Evolutionary conservation across 2,888 invertebrate genomes (phyloP), one percentile per base, ranked within the genome.

Genomic region (Cerceris ruficornis): DNA sequence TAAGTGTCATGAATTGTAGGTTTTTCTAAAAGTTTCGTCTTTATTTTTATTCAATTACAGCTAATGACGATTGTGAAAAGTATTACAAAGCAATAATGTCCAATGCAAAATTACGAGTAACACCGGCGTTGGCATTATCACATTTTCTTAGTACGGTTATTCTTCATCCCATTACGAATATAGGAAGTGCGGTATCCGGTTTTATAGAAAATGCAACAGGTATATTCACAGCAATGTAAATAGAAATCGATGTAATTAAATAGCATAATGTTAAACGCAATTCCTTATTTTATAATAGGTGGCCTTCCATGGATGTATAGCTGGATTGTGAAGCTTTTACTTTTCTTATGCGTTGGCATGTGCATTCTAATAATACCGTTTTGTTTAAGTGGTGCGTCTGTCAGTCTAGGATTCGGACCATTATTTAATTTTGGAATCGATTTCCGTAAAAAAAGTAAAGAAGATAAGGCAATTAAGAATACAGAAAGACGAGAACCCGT

Each of bases 61-160:
- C 71, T 54, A 80, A 61, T 4, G 85, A 88, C 0, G 83, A 88
- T 15, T 92, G 92, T 68, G 78, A 86, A 50, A 84, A 89, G 69
- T 90, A 91, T 71, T 86, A 84, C 60, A 80, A 88, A 81, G 82
- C 87, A 5, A 68, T 79, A n/a, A 87, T 89, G 85, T 71, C 81
- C 11, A 87, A 89, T 73, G 87, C 90, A 28, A 83, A 82, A 15
- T 75, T 89, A 14, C 77, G 88, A 84, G 87, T 92, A 14, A 91
- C 91, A 60, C 91, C 92, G n/a, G 78, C 82, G 1, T 62, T 82
- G 65, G 92, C 83, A 28, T 74, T 92, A 55, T 80, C 88, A 6
- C 85, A 90, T 15, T 85, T 91, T 79, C 42, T 86, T 0, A 77
- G 83, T 28, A 82, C 83, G 42, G 62, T 81, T 14, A 41, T 90